Evolutionary conservation across 2,888 invertebrate genomes (phyloP).

Genomic region (Plusia festucae): DNA sequence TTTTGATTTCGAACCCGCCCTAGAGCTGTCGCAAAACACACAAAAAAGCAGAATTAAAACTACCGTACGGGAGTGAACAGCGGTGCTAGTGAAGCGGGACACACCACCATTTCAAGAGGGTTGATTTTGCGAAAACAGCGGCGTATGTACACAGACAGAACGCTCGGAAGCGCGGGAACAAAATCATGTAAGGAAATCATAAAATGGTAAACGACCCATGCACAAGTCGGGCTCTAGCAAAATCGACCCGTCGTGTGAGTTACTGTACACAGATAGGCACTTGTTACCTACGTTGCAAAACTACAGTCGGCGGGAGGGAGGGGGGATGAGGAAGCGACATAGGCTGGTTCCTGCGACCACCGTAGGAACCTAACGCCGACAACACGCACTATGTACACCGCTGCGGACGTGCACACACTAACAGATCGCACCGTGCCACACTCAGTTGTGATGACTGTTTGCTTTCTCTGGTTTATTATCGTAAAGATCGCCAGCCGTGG

Average conservation of each 20-base stretch:
- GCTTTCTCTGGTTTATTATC: constrained; percentile 82
- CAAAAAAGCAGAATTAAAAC: constrained; percentile 79
- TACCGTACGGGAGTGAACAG: constrained; percentile 61
- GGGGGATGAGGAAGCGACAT: constrained; percentile 69
- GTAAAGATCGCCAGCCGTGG: constrained; percentile 66
- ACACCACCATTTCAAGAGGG: constrained; percentile 89
- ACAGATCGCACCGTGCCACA: constrained; percentile 83
- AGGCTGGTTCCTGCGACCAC: constrained; percentile 85
- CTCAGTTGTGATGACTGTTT: constrained; percentile 87
- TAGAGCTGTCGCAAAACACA: constrained; percentile 89
- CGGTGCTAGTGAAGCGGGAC: constrained; percentile 66
- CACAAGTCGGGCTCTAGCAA: constrained; percentile 80
- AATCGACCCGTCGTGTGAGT: constrained; percentile 74
- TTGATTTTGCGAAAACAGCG: constrained; percentile 83
- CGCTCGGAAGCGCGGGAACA: constrained; percentile 54
- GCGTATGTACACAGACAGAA: constrained; percentile 61
- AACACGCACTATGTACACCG: constrained; percentile 56
- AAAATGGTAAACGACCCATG: constrained; percentile 79
- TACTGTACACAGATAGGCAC: constrained; percentile 69
- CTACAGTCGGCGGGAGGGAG: constrained; percentile 61
- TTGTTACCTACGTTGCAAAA: constrained; percentile 70
- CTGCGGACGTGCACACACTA: constrained; percentile 71
- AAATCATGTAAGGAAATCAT: constrained; percentile 46
- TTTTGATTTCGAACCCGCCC: constrained; percentile 91
- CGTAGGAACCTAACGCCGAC: constrained; percentile 54